phyloP scores from a whole-genome alignment of 2,113 vertebrate species.

The Suncus etruscus region DNA sequence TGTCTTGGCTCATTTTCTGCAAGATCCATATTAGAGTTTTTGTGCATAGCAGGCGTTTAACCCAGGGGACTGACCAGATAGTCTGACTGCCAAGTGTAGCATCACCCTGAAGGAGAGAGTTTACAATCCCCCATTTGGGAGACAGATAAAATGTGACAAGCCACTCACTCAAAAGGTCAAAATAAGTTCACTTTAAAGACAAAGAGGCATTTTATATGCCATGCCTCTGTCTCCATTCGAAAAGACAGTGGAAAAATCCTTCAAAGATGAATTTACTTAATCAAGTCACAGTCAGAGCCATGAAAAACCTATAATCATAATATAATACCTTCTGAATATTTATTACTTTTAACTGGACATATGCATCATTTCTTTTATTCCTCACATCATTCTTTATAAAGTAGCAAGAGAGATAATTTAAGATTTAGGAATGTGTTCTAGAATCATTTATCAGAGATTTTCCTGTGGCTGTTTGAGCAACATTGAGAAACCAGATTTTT shows the following conservation, averaged over 20 bases:
- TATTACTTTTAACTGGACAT: conserved; percentile 52
- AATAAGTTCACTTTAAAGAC: conserved; percentile 73
- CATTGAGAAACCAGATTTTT: not conserved
- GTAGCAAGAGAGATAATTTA: conserved; percentile 48
- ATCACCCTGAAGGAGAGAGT: conserved; percentile 46
- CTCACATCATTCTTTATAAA: conserved; percentile 49
- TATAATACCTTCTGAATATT: conserved; percentile 65
- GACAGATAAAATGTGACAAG: conserved; percentile 75
- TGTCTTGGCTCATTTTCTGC: not conserved
- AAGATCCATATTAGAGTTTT: not conserved
- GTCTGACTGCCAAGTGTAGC: not conserved
- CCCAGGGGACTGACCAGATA: not conserved
- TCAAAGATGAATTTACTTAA: conserved; percentile 73
- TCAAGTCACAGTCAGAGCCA: conserved; percentile 51
- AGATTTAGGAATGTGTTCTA: conserved; percentile 53
- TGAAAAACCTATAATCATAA: conserved; percentile 62
- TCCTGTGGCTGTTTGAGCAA: not conserved
- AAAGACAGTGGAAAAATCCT: conserved; percentile 57
- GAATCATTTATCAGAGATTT: not conserved
- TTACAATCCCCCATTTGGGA: conserved; percentile 64
- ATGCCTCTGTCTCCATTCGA: conserved; percentile 47
- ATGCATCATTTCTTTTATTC: conserved; percentile 66
- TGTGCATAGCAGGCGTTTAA: not conserved
- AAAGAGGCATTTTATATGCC: conserved; percentile 55
- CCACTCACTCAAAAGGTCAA: conserved; percentile 73